Base-by-base conservation (phyloP, 1,140 invertebrate species). In the Drosophila fuyamai region DNA sequence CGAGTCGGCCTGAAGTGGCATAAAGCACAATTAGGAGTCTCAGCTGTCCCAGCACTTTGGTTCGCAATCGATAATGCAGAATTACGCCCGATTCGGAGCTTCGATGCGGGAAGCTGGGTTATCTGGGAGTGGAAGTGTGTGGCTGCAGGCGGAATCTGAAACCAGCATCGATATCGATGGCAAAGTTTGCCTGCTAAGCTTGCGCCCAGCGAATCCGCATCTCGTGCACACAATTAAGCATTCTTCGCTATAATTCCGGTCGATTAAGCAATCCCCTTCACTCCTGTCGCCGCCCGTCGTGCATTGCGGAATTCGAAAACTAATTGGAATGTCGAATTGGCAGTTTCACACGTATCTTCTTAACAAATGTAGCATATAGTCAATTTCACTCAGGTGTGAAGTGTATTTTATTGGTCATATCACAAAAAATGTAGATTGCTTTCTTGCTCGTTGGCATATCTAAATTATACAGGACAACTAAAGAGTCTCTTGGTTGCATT, bases 191-290 rank as follows among this genome's bases (percentile, higher is more conserved):
- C 16, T 40, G 57, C 46, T 36, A 32, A 38, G 61, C 53, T 18
- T 32, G 29, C 41, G 35, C 13, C 18, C 44, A 51, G 23, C 44
- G 44, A 40, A 55, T 62, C 16, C 47, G 55, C 50, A 57, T 48
- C 13, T 36, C 38, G 46, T 63, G 44, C 76, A 73, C 66, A 80
- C 75, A 79, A 84, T 84, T 84, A 84, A 84, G 56, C 59, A 57
- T 57, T 74, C 29, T 44, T 36, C 23, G 59, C 67, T 67, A 68
- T 84, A 84, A 84, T 83, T 83, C 76, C 81, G 60, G 18, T 9
- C 57, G 65, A 84, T 72, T 84, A 67, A 63, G 58, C 65, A 48
- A 14, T 12, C 35, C n/a, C 7, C 27, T 4, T 16, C n/a, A 51
- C 1, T 41, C 3, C 27, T 32, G 12, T 14, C 8, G 3, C 9